A percentile compares a stretch with the other conserved stretches of the same genome.
Evolutionary conservation across 2,888 invertebrate genomes (phyloP).

Genomic region (Holacanthella duospinosa): DNA sequence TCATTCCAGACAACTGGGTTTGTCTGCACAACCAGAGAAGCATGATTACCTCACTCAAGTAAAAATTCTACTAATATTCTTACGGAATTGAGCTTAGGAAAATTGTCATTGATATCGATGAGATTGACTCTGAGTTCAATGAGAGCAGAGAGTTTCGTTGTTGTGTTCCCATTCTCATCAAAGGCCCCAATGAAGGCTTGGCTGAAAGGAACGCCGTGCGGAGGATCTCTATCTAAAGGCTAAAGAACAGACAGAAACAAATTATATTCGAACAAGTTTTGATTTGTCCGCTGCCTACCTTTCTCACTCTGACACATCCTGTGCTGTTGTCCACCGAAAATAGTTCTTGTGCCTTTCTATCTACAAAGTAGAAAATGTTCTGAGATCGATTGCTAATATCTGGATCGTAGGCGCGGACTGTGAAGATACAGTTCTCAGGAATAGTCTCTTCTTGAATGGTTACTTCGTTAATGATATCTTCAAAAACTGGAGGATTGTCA

Average conservation of each 20-base stretch:
- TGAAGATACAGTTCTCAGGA: slow-evolving; percentile 58
- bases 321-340: slow-evolving; percentile 58
- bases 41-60: neutral
- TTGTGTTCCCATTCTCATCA: slow-evolving; percentile 56
- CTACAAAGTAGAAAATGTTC: slow-evolving; percentile 63
- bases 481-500: slow-evolving; percentile 80
- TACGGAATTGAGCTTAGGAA: slow-evolving; percentile 70
- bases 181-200: slow-evolving; percentile 58
- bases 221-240: slow-evolving; percentile 79
- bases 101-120: slow-evolving; percentile 85
- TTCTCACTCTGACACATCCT: slow-evolving; percentile 57
- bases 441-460: slow-evolving; percentile 64
- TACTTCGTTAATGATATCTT: slow-evolving; percentile 56
- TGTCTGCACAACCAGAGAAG: slow-evolving; percentile 36
- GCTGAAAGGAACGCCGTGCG: slow-evolving; percentile 70
- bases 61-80: slow-evolving; percentile 39
- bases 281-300: slow-evolving; percentile 40
- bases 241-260: slow-evolving; percentile 38
- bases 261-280: neutral
- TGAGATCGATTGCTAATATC: slow-evolving; percentile 69
- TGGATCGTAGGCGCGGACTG: slow-evolving; percentile 68
- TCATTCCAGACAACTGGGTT: slow-evolving; percentile 77
- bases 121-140: slow-evolving; percentile 56
- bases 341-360: slow-evolving; percentile 60
- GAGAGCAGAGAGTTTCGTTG: slow-evolving; percentile 52